Evolutionary conservation across 2,888 invertebrate genomes (phyloP), one percentile per base, ranked within the genome.

Genomic region (Pimpla rufipes): DNA sequence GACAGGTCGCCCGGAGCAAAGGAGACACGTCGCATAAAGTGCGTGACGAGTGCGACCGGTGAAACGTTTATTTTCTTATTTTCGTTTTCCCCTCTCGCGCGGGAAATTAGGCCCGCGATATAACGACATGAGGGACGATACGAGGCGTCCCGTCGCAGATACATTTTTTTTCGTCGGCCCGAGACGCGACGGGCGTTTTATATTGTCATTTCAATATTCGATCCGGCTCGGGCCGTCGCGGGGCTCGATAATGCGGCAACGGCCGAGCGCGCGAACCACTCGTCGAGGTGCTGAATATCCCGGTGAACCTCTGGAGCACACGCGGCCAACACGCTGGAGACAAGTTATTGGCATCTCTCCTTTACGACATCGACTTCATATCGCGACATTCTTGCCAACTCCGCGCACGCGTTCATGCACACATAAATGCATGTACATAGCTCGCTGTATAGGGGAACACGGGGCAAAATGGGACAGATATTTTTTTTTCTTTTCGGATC

Each of bases 281-380:
- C 79, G 81, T 74, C 71, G 82, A 79, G 70, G 68, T 81, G 73
- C 77, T 57, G 57, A 16, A 57, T 70, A 55, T 50, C 37, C 55
- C 16, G 47, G 68, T 35, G 68, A 74, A 64, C 21, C 35, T 59
- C 18, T 23, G 21, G 16, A 57, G 74, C 75, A 64, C 37, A n/a
- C n/a, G 18, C 1, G 35, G 16, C 13, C 42, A 13, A 45, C 45
- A 52, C 62, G 7, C 70, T n/a, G 68, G 64, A 70, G 67, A 79
- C 85, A 85, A 88, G 83, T 90, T 87, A 87, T 88, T 85, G 88
- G 83, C 83, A 83, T 86, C 81, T 76, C 57, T 84, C 57, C 67
- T 86, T 86, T 86, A 81, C 84, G 88, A 86, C 84, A 86, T 86
- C 84, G 83, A 73, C 79, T 79, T 87, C 79, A 83, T 86, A 85